These are phyloP conservation scores for Pemphredon lugubris DNA, from an alignment of 2,888 invertebrate genomes.

Conservation along the genomic window DNA sequence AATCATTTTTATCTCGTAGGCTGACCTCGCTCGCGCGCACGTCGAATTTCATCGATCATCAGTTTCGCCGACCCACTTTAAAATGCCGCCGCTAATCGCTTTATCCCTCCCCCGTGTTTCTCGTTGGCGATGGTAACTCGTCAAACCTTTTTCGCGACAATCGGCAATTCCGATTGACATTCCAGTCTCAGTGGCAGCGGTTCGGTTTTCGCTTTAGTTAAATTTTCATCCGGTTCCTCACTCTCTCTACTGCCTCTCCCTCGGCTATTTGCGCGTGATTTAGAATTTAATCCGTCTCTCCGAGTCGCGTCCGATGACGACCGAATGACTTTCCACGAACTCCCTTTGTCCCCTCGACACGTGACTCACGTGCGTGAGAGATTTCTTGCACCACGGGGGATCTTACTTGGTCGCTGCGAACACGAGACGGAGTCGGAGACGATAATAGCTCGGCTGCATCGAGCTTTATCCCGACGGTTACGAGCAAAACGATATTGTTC, in stretches of 20 bases:
- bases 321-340: conserved; percentile 31
- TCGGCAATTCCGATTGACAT: too few species aligned
- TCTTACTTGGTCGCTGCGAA: conserved; percentile 27
- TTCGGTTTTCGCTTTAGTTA: too few species aligned
- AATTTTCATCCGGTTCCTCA: too few species aligned
- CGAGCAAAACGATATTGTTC: conserved; percentile 16
- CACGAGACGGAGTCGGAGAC: conserved; percentile 21
- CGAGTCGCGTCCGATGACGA: conserved; percentile 21
- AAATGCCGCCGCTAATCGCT: too few species aligned
- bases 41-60: conserved; percentile 1
- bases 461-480: conserved; percentile 1
- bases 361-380: conserved; percentile 45
- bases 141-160: too few species aligned
- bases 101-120: too few species aligned
- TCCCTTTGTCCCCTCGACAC: conserved; percentile 43
- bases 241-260: too few species aligned
- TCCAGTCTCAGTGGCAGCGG: too few species aligned
- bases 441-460: conserved; percentile 29
- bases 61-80: background rate
- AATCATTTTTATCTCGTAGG: background rate
- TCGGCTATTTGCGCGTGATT: too few species aligned
- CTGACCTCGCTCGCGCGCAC: background rate
- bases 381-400: conserved; percentile 34
- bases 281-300: background rate
- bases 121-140: too few species aligned